Evolutionary conservation across 1,140 invertebrate genomes (phyloP).

Genomic region (Centruroides sculpturatus): DNA sequence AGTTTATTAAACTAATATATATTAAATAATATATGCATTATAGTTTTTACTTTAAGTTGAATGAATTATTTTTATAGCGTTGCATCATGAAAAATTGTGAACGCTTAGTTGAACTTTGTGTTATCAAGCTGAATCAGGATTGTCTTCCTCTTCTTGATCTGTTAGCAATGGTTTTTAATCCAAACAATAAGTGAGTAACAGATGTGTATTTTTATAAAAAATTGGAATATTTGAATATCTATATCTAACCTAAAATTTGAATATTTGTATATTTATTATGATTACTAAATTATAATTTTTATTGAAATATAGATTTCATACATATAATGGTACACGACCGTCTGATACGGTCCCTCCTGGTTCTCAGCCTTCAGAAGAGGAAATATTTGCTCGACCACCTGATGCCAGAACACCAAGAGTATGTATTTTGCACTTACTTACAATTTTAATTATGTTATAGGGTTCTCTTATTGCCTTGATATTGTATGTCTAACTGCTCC

Average conservation of each 20-base stretch:
- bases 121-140: slow-evolving; percentile 76
- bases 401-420: slow-evolving; percentile 34
- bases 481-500: too few species aligned
- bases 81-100: slow-evolving; percentile 88
- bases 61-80: slow-evolving; percentile 32
- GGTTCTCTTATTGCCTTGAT: too few species aligned
- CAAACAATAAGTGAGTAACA: slow-evolving; percentile 60
- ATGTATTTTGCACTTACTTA: slow-evolving; percentile 7
- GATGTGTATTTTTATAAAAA: too few species aligned
- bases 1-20: too few species aligned
- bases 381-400: slow-evolving; percentile 63
- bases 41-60: slow-evolving; percentile 2
- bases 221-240: too few species aligned
- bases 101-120: slow-evolving; percentile 79
- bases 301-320: slow-evolving; percentile 62
- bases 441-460: too few species aligned
- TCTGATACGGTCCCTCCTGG: slow-evolving; percentile 58
- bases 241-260: too few species aligned
- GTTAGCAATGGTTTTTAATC: slow-evolving; percentile 83
- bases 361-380: slow-evolving; percentile 47
- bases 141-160: slow-evolving; percentile 86
- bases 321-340: slow-evolving; percentile 67
- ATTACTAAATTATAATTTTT: slow-evolving; percentile 2
- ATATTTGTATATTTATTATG: not conserved
- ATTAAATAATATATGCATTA: too few species aligned